Conservation (phyloP, 2,113 vertebrate species). For the Rhynchomys soricoides region DNA sequence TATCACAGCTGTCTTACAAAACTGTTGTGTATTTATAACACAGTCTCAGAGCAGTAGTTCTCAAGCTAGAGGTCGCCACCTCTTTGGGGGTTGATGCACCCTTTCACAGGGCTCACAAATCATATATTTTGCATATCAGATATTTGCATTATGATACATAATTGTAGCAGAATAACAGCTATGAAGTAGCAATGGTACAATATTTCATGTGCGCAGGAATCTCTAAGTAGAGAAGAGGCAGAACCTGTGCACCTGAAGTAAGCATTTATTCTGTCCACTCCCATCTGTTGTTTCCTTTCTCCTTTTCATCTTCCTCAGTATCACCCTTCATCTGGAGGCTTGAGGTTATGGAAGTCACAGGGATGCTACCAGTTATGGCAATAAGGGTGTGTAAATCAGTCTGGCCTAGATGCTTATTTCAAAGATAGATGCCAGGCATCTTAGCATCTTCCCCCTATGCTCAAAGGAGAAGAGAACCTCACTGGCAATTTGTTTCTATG, state of each 20-base stretch:
- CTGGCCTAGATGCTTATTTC: not conserved
- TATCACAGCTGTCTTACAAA: not conserved
- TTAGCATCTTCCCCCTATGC: not conserved
- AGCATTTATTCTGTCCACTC: not conserved
- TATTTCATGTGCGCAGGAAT: not conserved
- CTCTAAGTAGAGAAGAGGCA: not conserved
- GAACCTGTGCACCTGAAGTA: not conserved
- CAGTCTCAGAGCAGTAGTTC: not conserved
- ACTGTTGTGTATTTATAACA: not conserved
- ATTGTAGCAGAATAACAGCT: not conserved
- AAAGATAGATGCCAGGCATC: not conserved
- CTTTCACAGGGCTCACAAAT: not conserved
- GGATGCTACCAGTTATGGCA: not conserved
- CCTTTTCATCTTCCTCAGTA: fast-evolving
- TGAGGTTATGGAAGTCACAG: not conserved
- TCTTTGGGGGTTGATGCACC: not conserved
- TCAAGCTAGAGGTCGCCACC: not conserved
- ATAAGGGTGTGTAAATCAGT: constrained; percentile 8
- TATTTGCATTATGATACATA: not conserved
- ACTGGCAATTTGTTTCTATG: not conserved
- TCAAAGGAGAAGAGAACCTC: not conserved
- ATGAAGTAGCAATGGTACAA: too few species aligned
- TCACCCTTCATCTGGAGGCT: not conserved
- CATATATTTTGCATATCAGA: not conserved
- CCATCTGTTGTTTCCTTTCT: not conserved